Conservation (phyloP, 2,113 vertebrate species). For the Clarias magur region DNA sequence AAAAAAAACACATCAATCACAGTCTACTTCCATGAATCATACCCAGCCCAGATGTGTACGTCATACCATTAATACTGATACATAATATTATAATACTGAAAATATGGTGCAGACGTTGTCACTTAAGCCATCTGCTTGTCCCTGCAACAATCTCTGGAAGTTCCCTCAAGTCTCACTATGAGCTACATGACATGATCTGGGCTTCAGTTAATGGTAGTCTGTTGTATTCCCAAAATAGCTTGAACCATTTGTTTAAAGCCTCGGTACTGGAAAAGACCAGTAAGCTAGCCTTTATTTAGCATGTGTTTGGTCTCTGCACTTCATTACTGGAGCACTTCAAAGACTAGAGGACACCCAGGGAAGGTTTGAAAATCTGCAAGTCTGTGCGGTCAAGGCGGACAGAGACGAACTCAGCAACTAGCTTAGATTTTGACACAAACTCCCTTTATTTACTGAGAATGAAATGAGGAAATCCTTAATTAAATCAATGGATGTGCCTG, state of each 20-base stretch:
- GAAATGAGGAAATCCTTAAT: slow-evolving; percentile 1
- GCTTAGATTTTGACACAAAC: neutral
- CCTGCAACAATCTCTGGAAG: neutral
- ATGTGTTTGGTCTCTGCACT: slow-evolving; percentile 1
- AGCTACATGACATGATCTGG: slow-evolving; percentile 6
- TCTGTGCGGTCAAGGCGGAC: neutral
- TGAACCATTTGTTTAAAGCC: slow-evolving; percentile 10
- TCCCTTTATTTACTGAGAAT: slow-evolving; percentile 1
- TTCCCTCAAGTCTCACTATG: neutral
- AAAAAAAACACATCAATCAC: slow-evolving; percentile 10
- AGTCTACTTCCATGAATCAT: neutral
- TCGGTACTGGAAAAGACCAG: slow-evolving; percentile 1
- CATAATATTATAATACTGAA: neutral
- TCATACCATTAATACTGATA: neutral
- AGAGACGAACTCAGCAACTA: neutral
- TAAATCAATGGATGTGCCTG: neutral
- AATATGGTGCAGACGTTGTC: neutral
- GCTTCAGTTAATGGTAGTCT: neutral
- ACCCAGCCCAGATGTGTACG: neutral
- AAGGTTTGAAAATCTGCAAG: slow-evolving; percentile 4
- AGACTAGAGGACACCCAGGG: neutral
- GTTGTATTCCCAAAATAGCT: slow-evolving; percentile 7
- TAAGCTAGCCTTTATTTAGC: slow-evolving; percentile 29
- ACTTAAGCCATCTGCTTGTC: neutral
- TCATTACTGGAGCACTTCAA: slow-evolving; percentile 30